Conservation (phyloP, 2,888 invertebrate species). For the Fragum fragum region DNA sequence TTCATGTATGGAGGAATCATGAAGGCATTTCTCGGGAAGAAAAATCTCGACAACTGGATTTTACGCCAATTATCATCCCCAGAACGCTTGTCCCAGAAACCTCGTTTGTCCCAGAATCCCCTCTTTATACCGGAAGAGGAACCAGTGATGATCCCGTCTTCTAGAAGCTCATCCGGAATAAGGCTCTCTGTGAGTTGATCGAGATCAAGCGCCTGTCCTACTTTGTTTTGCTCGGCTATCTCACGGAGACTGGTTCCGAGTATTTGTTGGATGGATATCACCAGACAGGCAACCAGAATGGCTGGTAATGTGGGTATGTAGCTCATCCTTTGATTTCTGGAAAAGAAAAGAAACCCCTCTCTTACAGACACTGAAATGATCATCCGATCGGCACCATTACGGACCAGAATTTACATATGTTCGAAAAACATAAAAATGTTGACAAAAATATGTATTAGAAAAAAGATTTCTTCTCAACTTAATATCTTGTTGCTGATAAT, state of each 20-base stretch:
- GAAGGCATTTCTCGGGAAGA: conserved; percentile 51
- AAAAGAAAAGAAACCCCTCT: no score
- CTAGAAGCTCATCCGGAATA: conserved; percentile 23
- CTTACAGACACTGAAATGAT: no score
- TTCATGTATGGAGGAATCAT: conserved; percentile 38
- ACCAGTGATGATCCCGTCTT: conserved; percentile 4
- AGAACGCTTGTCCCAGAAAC: conserved; percentile 57
- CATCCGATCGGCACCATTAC: no score
- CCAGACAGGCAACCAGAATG: not conserved
- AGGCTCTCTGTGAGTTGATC: conserved; percentile 38
- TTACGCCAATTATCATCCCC: conserved; percentile 10
- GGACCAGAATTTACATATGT: no score
- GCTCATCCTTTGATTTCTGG: not conserved
- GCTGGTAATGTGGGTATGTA: not conserved
- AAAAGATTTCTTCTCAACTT: no score
- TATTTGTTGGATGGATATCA: not conserved
- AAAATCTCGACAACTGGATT: conserved; percentile 49
- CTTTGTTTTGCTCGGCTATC: conserved; percentile 38
- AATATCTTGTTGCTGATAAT: no score
- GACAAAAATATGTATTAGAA: no score
- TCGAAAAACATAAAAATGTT: no score
- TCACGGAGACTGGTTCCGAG: conserved; percentile 35
- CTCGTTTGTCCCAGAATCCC: conserved; percentile 62
- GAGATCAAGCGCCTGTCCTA: conserved; percentile 30
- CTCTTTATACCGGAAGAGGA: conserved; percentile 36